Conservation (phyloP, 2,113 vertebrate genomes). For the Notechis scutatus region DNA sequence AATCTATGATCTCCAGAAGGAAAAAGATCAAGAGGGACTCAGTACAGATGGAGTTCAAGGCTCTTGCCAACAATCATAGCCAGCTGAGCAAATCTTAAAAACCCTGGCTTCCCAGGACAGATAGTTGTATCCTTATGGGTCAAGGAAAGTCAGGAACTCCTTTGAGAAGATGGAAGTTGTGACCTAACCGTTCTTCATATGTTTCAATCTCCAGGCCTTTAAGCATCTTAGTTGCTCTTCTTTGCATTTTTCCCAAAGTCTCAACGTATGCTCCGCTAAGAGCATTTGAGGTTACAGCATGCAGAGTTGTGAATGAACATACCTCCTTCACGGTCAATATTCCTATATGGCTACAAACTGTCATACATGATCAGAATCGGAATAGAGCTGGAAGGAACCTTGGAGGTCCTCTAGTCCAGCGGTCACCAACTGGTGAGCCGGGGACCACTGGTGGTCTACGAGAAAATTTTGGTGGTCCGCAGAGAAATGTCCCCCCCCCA, state of each 20-base stretch:
- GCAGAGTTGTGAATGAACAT: background rate
- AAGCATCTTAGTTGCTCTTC: no score
- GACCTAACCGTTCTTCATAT: no score
- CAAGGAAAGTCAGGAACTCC: background rate
- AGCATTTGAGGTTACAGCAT: background rate
- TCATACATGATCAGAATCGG: background rate
- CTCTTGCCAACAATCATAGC: background rate
- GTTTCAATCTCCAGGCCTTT: no score
- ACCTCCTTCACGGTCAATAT: background rate
- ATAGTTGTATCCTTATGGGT: background rate
- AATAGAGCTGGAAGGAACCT: background rate
- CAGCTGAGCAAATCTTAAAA: background rate
- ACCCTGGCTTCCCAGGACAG: background rate
- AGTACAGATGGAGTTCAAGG: background rate
- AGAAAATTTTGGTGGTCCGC: no score
- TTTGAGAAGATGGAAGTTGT: background rate
- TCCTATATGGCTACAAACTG: background rate
- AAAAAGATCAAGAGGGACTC: background rate
- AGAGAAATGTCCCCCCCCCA: no score
- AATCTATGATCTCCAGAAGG: background rate
- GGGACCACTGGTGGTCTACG: no score
- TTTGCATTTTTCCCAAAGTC: no score
- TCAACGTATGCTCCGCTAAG: no score
- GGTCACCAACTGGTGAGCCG: no score
- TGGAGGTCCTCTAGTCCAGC: background rate